These are phyloP conservation scores for Apotomis turbidana DNA, from an alignment of 2,888 invertebrate genomes.

Conservation along the genomic window DNA sequence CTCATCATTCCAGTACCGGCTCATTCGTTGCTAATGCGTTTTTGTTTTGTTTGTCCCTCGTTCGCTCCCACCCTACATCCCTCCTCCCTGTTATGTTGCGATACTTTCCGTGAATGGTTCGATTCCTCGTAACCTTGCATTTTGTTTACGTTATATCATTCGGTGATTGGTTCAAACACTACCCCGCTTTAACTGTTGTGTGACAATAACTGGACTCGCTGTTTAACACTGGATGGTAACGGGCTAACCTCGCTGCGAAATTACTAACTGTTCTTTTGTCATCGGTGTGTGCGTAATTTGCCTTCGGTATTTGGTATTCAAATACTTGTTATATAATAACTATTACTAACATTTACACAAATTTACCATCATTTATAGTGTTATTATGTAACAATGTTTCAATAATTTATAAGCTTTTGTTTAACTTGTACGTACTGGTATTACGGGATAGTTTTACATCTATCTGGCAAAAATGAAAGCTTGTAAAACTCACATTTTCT, in stretches of 20 bases:
- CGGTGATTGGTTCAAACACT: conserved; percentile 82
- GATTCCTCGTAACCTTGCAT: conserved; percentile 58
- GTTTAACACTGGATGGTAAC: conserved; percentile 73
- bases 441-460: conserved; percentile 47
- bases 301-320: conserved; percentile 70
- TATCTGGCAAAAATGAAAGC: conserved; percentile 18
- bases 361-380: conserved; percentile 49
- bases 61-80: conserved; percentile 52
- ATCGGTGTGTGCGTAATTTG: conserved; percentile 83
- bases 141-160: conserved; percentile 65
- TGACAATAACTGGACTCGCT: conserved; percentile 63
- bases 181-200: conserved; percentile 76
- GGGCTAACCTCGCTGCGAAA: conserved; percentile 66
- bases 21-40: conserved; percentile 82
- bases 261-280: conserved; percentile 63
- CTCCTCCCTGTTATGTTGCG: conserved; percentile 56
- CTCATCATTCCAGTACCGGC: conserved; percentile 62
- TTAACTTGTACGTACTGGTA: conserved; percentile 39
- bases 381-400: conserved; percentile 68
- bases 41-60: conserved; percentile 71
- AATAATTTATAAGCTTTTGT: conserved; percentile 20
- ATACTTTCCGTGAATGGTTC: conserved; percentile 62
- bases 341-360: conserved; percentile 42
- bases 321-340: conserved; percentile 67
- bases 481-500: conserved; percentile 3